Base-by-base conservation (phyloP, 2,888 invertebrate genomes). In the Dione juno region DNA sequence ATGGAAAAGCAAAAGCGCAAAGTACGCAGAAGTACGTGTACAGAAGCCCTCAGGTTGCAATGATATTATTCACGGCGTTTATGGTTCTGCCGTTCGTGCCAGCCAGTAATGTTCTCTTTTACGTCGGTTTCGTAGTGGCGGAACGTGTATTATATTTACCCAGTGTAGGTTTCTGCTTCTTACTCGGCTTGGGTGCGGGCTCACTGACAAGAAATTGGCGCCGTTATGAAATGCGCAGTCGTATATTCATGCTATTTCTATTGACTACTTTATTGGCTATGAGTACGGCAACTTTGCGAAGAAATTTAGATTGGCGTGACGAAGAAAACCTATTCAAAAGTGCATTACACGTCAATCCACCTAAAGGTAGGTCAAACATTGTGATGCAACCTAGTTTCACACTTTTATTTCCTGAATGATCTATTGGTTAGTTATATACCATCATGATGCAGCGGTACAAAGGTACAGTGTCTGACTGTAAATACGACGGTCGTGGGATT, bases 121-220 rank as follows among this genome's bases (percentile, higher is more conserved):
- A 99, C 90, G 99, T 99, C 73, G 99, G 99, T 64, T 99, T 99
- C 90, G 99, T 99, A 78, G 97, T 99, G 69, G 99, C 99, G 72
- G 99, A 99, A 92, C 95, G 99, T 76, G 96, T 99, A 77, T 94
- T 99, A 76, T 99, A 99, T 93, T 95, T 99, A 88, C 99, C 99
- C 65, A 98, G 98, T 92, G 97, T 99, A 83, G 99, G 99, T 67
- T 97, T 97, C 90, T 99, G 98, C 91, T 94, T 99, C 80, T 93
- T 99, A 76, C 94, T 98, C 73, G 98, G 97, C 66, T 92, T 96
- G 78, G 97, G 97, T 52, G 90, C 95, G 71, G 94, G 93, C 70
- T 84, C 87, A 73, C 80, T 90, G 80, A 89, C 92, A 75, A 86
- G 85, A 75, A 86, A 84, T 78, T 90, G 94, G 94, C 87, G 88